Conservation (phyloP, 2,113 vertebrate species). For the Bos indicus region DNA sequence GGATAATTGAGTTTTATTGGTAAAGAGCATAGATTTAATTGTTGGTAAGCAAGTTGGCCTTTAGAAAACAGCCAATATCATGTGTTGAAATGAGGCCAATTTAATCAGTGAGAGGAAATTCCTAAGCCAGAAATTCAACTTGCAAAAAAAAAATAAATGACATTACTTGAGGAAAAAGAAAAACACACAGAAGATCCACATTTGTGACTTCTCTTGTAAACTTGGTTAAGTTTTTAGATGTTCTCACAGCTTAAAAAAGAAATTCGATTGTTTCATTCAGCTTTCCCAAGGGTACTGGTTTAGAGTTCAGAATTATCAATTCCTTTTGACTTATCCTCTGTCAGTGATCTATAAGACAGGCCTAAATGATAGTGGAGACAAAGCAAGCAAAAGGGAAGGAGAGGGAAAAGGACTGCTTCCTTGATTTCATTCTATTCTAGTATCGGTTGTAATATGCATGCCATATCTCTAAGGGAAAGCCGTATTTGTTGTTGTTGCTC, state of each 20-base stretch:
- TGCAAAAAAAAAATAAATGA: not conserved
- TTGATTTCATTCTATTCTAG: not conserved
- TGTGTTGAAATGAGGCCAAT: constrained; percentile 21
- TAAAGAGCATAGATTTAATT: constrained; percentile 25
- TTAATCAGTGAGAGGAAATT: constrained; percentile 39
- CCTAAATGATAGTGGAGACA: not conserved
- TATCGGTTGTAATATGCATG: not conserved
- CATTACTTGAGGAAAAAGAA: not conserved
- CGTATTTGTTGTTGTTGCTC: not conserved
- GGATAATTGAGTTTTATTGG: not conserved
- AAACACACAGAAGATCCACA: not conserved
- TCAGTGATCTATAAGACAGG: not conserved
- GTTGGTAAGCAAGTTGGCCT: constrained; percentile 28
- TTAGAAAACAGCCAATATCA: constrained; percentile 31
- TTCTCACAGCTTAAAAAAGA: not conserved
- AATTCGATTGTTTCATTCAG: not conserved
- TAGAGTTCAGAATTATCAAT: not conserved
- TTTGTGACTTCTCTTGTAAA: constrained; percentile 38
- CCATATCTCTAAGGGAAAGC: not conserved
- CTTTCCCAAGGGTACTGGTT: not conserved
- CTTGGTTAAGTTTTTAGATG: not conserved
- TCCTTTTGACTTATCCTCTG: not conserved
- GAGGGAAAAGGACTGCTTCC: not conserved
- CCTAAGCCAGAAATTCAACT: constrained; percentile 19
- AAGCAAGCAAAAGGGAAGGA: not conserved